A percentile compares a stretch with the other conserved stretches of the same genome.
phyloP scores from a whole-genome alignment of 2,888 invertebrate species.

The Bombylius major region DNA sequence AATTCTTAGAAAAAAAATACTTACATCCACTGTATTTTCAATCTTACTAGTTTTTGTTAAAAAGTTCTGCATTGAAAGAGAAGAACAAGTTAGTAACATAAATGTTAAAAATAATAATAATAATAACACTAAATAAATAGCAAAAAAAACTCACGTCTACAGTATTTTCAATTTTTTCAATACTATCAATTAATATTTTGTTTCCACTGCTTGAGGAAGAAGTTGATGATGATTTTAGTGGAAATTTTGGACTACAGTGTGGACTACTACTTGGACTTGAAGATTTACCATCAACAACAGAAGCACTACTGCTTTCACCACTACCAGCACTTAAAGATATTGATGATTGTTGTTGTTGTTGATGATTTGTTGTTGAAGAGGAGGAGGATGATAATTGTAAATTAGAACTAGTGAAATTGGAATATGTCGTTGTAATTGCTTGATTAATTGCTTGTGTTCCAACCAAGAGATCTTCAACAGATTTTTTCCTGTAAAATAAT shows the following conservation, averaged over 20 bases:
- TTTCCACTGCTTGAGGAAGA: constrained; percentile 12
- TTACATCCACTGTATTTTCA: no score
- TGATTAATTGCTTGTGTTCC: constrained; percentile 54
- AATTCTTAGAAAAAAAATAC: no score
- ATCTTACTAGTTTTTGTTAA: no score
- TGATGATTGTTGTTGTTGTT: background rate
- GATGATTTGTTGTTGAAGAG: constrained; percentile 8
- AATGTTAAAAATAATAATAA: no score
- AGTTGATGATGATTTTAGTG: constrained; percentile 12
- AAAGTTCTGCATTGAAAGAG: no score
- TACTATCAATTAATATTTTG: constrained; percentile 15
- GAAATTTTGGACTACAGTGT: constrained; percentile 29
- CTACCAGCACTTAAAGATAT: no score
- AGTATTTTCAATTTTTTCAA: constrained; percentile 11
- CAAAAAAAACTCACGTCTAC: no score
- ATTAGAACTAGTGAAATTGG: constrained; percentile 41
- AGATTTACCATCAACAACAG: constrained; percentile 20
- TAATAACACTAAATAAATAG: no score
- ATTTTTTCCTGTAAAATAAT: constrained; percentile 43
- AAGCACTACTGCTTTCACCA: no score
- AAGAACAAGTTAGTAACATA: no score
- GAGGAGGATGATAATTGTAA: constrained; percentile 18
- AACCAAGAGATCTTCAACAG: constrained; percentile 50
- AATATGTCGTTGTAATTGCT: constrained; percentile 44
- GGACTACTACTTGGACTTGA: constrained; percentile 34